A percentile compares a stretch with the other conserved stretches of the same genome.
These are phyloP conservation scores for Rhagophthalmus giganteus DNA, from an alignment of 2,888 invertebrate species.

Conservation along the genomic window DNA sequence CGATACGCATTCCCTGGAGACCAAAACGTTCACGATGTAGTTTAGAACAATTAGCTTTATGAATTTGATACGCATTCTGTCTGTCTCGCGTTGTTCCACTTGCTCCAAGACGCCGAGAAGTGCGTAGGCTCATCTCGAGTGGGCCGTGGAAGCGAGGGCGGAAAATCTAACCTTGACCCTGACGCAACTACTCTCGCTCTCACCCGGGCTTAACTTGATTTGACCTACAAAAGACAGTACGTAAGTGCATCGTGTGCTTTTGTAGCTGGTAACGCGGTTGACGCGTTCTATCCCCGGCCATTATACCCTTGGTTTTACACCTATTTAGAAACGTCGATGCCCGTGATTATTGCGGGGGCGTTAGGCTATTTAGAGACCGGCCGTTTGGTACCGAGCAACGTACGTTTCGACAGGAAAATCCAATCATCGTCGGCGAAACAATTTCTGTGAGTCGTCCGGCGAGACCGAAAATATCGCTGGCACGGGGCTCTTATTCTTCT, in stretches of 20 bases:
- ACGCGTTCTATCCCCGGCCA: neutral
- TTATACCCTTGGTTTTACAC: neutral
- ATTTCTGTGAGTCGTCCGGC: too few species aligned
- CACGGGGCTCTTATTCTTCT: too few species aligned
- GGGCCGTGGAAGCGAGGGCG: slow-evolving; percentile 16
- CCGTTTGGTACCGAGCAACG: too few species aligned
- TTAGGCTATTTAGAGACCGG: too few species aligned
- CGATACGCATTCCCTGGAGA: neutral
- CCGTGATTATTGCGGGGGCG: too few species aligned
- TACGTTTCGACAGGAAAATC: too few species aligned
- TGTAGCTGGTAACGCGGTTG: neutral
- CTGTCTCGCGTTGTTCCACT: slow-evolving; percentile 1
- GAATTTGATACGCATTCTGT: neutral
- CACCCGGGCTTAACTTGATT: slow-evolving; percentile 30
- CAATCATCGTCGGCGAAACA: too few species aligned
- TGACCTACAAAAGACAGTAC: slow-evolving; percentile 21
- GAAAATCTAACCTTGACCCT: slow-evolving; percentile 37
- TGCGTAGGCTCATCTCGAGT: slow-evolving; percentile 17
- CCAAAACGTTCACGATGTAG: neutral
- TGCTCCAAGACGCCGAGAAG: slow-evolving; percentile 6
- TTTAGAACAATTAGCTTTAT: slow-evolving; percentile 1
- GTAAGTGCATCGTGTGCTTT: neutral
- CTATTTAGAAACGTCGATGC: too few species aligned
- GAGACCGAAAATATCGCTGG: too few species aligned
- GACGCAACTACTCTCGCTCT: slow-evolving; percentile 37